Evolutionary conservation across 2,888 invertebrate species (phyloP), one percentile per base, ranked within the genome.

Genomic region (Drosophila vallismaia): DNA sequence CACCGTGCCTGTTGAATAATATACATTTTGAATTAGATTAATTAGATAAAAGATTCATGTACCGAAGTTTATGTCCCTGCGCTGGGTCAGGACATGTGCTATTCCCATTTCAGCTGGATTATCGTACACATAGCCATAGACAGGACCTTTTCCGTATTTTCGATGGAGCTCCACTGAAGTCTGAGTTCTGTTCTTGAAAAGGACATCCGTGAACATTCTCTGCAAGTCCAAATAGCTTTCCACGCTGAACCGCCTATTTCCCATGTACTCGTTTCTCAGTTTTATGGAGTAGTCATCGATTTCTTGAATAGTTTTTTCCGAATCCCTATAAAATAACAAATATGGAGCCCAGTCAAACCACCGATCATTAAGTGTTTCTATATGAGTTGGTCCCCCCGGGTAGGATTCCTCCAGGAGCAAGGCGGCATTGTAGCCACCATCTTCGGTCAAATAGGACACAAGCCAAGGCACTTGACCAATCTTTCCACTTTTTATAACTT

Each of bases 391-490:
- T 6, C 81, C 78, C 1, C 64, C 12, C 2, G 49, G 42, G 0
- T 50, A 26, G 4, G 53, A 53, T n/a, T 51, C 40, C 29, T 85
- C 74, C 45, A 92, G 75, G 19, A 93, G 90, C 56, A 92, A 92
- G 82, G 80, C 70, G 44, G 94, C 95, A 33, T 95, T 95, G 80
- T 95, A 95, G 26, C 95, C 92, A 66, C 96, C 96, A 90, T 96
- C 96, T 54, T 95, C 94, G 26, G 94, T 93, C 0, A 94, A 94
- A 50, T 94, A 93, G 5, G 94, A 94, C 1, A 94, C 93, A 54
- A 96, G 93, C 93, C 95, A 94, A 0, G 96, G 96, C 6, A 95
- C 79, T 66, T 94, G 93, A 19, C 93, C 92, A 76, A 94, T 94
- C 38, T 93, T 91, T 0, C 94, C 94, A 7, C 93, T 92, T 64